Evolutionary conservation across 2,888 invertebrate species (phyloP).

Genomic region (Glyphotaelius pellucidus): DNA sequence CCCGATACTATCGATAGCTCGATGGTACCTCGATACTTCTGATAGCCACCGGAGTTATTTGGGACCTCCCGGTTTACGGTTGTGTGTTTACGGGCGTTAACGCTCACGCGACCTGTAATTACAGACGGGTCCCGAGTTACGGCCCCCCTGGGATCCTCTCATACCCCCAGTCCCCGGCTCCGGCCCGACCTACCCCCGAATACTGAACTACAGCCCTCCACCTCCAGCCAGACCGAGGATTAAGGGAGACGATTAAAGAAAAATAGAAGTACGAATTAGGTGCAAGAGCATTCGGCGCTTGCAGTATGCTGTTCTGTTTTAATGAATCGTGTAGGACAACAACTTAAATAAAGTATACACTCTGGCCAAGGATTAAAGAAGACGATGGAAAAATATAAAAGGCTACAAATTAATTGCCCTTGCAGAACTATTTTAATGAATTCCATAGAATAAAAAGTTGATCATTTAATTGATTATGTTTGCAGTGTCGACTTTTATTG

Average conservation of each 20-base stretch:
- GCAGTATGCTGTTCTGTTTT: background rate
- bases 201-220: background rate
- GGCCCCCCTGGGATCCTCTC: conserved; percentile 59
- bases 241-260: conserved; percentile 24
- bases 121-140: conserved; percentile 61
- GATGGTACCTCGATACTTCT: conserved; percentile 13
- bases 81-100: conserved; percentile 54
- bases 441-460: too few species aligned
- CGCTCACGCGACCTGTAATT: conserved; percentile 65
- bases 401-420: too few species aligned
- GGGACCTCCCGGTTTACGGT: conserved; percentile 36
- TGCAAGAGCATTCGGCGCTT: background rate
- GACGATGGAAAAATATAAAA: too few species aligned
- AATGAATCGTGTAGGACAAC: background rate
- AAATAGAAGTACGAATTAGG: background rate
- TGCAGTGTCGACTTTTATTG: background rate
- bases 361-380: too few species aligned
- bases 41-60: conserved; percentile 19
- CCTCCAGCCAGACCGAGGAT: background rate
- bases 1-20: background rate
- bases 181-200: conserved; percentile 21
- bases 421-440: too few species aligned
- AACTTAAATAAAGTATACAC: too few species aligned
- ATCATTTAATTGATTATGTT: background rate
- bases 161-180: conserved; percentile 1